These are phyloP conservation scores for Drosophila mayaguana DNA, from an alignment of 2,888 invertebrate species.

Conservation along the genomic window DNA sequence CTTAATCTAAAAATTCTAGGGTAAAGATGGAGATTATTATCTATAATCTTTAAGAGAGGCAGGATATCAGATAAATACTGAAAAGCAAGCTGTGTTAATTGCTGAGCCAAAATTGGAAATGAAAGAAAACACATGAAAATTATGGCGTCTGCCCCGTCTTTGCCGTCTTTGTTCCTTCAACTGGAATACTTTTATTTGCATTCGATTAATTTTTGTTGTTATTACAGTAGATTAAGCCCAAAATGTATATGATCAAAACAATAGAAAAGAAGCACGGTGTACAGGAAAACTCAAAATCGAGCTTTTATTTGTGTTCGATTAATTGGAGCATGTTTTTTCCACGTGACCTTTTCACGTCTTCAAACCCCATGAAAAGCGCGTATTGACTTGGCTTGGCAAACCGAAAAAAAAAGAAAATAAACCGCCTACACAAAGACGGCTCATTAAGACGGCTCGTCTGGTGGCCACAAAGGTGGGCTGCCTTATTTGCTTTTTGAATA, in stretches of 20 bases:
- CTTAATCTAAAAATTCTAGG: neutral
- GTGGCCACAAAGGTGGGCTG: conserved; percentile 34
- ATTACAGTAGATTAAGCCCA: neutral
- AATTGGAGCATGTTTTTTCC: conserved; percentile 14
- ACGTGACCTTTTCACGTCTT: conserved; percentile 27
- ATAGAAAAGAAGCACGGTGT: neutral
- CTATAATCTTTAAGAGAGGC: neutral
- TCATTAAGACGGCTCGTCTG: conserved; percentile 39
- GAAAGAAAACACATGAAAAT: neutral
- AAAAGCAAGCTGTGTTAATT: neutral
- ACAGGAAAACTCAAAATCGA: neutral
- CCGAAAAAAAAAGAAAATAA: conserved; percentile 10
- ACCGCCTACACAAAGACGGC: conserved; percentile 31
- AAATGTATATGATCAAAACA: no score
- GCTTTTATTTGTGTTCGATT: conserved; percentile 4
- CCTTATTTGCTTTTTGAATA: conserved; percentile 32
- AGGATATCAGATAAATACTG: no score
- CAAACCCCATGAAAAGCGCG: conserved; percentile 24
- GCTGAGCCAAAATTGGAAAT: neutral
- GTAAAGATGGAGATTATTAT: neutral
- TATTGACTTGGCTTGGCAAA: conserved; percentile 38
- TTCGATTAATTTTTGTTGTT: neutral
- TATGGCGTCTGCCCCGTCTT: neutral
- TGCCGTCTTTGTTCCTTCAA: neutral
- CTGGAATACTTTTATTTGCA: neutral